A percentile compares a stretch with the other conserved stretches of the same genome.
Conservation (phyloP, 2,113 vertebrate species). For the Phaethornis superciliosus region DNA sequence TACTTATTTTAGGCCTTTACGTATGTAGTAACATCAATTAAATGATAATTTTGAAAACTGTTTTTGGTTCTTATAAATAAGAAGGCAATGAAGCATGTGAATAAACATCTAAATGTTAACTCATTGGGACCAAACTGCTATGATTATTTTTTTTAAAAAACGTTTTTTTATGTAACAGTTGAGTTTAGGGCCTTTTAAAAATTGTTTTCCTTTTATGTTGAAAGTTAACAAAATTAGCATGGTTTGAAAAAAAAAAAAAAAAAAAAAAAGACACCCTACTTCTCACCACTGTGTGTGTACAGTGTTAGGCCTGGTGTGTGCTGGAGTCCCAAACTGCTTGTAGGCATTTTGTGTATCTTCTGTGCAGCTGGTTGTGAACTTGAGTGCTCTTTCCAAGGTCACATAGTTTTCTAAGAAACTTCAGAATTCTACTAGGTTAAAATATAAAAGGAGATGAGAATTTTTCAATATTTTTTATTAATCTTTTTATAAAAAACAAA, state of each 20-base stretch:
- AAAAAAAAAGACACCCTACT: not conserved
- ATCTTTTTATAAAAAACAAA: constrained; percentile 82
- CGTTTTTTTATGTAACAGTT: constrained; percentile 60
- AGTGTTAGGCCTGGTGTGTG: constrained; percentile 55
- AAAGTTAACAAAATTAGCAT: constrained; percentile 55
- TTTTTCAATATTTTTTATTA: constrained; percentile 85
- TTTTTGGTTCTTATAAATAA: constrained; percentile 75
- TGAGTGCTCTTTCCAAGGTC: constrained; percentile 71
- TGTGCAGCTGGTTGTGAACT: constrained; percentile 65
- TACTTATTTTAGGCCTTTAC: constrained; percentile 62
- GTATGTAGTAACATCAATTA: constrained; percentile 66
- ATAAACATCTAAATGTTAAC: constrained; percentile 80
- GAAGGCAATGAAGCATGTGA: constrained; percentile 76
- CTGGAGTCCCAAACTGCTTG: constrained; percentile 61
- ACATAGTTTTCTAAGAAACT: constrained; percentile 79
- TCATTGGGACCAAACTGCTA: constrained; percentile 80
- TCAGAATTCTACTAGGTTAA: constrained; percentile 75
- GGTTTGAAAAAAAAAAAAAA: not conserved
- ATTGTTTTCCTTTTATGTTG: constrained; percentile 67
- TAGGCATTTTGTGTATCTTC: constrained; percentile 61
- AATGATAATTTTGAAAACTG: constrained; percentile 70
- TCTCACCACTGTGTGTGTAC: constrained; percentile 11
- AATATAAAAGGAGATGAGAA: constrained; percentile 73
- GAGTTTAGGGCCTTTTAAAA: constrained; percentile 74
- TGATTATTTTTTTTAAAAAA: constrained; percentile 59